phyloP scores from a whole-genome alignment of 1,140 invertebrate species.

The Homalodisca vitripennis region DNA sequence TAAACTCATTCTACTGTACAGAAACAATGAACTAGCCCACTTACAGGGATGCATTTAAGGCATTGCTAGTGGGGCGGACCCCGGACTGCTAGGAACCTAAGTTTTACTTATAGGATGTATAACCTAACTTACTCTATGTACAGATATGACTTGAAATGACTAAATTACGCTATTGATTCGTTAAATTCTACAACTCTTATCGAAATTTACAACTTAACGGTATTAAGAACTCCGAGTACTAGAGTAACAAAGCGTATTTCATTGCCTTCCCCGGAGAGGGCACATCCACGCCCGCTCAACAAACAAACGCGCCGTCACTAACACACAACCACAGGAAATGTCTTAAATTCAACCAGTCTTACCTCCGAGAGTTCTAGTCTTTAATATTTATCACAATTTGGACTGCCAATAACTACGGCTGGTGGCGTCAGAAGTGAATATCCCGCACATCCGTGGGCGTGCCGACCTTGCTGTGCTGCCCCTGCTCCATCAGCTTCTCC shows the following conservation, averaged over 20 bases:
- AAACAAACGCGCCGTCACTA: neutral
- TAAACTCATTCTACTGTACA: slow-evolving; percentile 10
- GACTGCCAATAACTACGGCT: slow-evolving; percentile 16
- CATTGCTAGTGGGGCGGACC: slow-evolving; percentile 17
- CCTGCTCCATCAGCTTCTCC: slow-evolving; percentile 44
- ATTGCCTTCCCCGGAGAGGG: slow-evolving; percentile 54
- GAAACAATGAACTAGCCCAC: slow-evolving; percentile 12
- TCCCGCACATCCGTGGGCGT: slow-evolving; percentile 79
- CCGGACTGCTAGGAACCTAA: slow-evolving; percentile 22
- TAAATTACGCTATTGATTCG: slow-evolving; percentile 29
- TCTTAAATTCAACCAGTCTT: slow-evolving; percentile 34
- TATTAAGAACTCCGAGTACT: slow-evolving; percentile 10
- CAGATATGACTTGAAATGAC: slow-evolving; percentile 37
- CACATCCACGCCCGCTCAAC: neutral
- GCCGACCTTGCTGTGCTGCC: slow-evolving; percentile 63
- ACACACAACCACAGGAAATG: slow-evolving; percentile 37
- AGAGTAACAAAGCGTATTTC: slow-evolving; percentile 53
- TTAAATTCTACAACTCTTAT: neutral
- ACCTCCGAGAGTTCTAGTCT: slow-evolving; percentile 33
- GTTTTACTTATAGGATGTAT: slow-evolving; percentile 25
- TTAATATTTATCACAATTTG: slow-evolving; percentile 25
- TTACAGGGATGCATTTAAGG: slow-evolving; percentile 23
- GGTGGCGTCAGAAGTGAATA: slow-evolving; percentile 60
- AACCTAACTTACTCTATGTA: slow-evolving; percentile 26
- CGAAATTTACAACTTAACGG: slow-evolving; percentile 2